These are phyloP conservation scores for Gastracanthus pulcherrimus DNA, from an alignment of 2,888 invertebrate genomes.

Conservation along the genomic window DNA sequence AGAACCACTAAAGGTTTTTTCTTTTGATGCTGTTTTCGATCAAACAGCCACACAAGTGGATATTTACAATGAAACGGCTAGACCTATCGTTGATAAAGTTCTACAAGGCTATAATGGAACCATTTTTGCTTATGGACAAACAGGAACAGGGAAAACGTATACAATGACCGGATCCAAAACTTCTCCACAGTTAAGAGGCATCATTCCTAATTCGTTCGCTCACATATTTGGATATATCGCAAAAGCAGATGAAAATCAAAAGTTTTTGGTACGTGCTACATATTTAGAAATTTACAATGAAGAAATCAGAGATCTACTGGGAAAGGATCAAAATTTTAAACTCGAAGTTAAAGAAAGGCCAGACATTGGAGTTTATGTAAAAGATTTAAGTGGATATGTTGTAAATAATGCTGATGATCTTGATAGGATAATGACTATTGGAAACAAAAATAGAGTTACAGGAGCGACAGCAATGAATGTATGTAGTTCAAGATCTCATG, in stretches of 20 bases:
- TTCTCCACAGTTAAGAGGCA: constrained; percentile 93
- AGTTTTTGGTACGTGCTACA: constrained; percentile 98
- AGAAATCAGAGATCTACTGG: constrained; percentile 96
- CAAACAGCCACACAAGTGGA: constrained; percentile 93
- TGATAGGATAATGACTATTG: constrained; percentile 95
- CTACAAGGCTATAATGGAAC: constrained; percentile 98
- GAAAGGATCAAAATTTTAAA: constrained; percentile 90
- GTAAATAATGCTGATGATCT: constrained; percentile 98
- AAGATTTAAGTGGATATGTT: constrained; percentile 97
- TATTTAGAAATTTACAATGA: constrained; percentile 99
- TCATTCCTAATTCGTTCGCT: constrained; percentile 99
- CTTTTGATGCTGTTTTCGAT: constrained; percentile 97
- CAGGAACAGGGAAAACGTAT: constrained; percentile 98
- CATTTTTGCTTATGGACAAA: constrained; percentile 93
- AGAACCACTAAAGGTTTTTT: constrained; percentile 92
- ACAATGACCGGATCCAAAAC: constrained; percentile 97
- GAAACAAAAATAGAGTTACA: constrained; percentile 94
- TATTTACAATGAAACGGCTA: constrained; percentile 96
- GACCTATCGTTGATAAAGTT: constrained; percentile 98
- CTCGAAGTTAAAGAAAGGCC: constrained; percentile 96
- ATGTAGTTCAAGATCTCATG: constrained; percentile 97
- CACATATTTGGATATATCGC: constrained; percentile 99
- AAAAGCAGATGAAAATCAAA: constrained; percentile 92
- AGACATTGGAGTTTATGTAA: constrained; percentile 98
- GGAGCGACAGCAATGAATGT: constrained; percentile 98